phyloP scores from a whole-genome alignment of 2,113 vertebrate species.

The Trogon surrucura region DNA sequence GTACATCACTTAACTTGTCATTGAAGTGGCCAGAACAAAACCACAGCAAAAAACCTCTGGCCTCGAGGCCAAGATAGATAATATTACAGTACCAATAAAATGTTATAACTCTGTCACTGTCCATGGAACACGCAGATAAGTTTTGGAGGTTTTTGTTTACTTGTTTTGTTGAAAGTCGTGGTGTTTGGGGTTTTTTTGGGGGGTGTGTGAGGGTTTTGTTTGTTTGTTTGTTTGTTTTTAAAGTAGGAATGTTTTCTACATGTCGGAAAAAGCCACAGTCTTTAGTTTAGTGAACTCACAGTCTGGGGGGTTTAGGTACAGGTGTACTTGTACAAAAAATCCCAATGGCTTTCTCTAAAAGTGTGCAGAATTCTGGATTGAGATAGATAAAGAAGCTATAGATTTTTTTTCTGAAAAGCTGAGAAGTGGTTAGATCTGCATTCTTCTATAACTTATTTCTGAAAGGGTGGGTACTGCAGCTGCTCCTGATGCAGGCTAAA shows the following conservation, averaged over 20 bases:
- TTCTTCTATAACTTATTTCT: neutral
- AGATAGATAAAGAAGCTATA: neutral
- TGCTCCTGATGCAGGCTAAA: neutral
- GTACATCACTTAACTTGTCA: neutral
- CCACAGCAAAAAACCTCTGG: neutral
- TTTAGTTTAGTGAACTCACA: neutral
- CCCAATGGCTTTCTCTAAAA: neutral
- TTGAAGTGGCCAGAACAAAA: neutral
- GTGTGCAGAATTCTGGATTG: neutral
- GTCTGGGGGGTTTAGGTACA: neutral
- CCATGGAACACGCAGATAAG: neutral
- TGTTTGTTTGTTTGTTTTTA: neutral
- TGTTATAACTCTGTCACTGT: neutral
- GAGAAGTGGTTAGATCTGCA: neutral
- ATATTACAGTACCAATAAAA: neutral
- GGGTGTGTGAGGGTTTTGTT: fast-evolving
- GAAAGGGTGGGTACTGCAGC: neutral
- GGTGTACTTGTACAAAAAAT: neutral
- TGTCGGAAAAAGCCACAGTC: neutral
- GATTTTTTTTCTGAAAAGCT: neutral
- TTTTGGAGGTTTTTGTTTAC: neutral
- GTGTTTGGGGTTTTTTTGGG: too few relatives aligned
- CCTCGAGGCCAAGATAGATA: neutral
- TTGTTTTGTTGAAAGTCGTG: too few relatives aligned
- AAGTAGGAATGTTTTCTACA: neutral